Base-by-base conservation (phyloP, 2,797 vertebrate species). In the Dromococcyx pavoninus region DNA sequence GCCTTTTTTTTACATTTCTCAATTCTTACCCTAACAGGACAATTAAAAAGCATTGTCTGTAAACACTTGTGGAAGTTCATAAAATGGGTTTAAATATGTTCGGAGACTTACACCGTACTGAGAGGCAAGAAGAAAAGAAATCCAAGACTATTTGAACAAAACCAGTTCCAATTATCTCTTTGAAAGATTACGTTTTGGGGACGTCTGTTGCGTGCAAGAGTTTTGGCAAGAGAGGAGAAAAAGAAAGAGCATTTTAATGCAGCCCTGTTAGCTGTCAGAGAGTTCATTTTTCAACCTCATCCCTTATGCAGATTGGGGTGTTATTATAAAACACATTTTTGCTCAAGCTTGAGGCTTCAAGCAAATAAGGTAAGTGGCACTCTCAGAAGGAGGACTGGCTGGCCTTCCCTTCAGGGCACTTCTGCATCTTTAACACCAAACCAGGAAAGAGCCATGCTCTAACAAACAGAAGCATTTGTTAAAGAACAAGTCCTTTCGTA, bases 231-330 rank as follows among this genome's bases (percentile, higher is more conserved):
- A 78, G 30, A 30, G 39, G 79, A 83, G 70, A 80, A 89, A 95
- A 90, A 44, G 43, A 87, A 88, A 61, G 65, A 82, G 66, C 89
- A 69, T 82, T 90, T 90, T 86, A 94, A 90, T 39, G 80, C 85
- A 94, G 80, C n/a, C 77, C 74, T 90, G 88, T 69, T 95, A 93
- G 53, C 35, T 93, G 92, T 90, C 89, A 93, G 30, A 0, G 73
- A 80, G 73, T 76, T 93, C n/a, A 88, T 79, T 95, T 93, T 82
- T 65, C 93, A 86, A 46, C 91, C 83, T 94, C 86, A 96, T 88
- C 82, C 79, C 88, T 94, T 91, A 95, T 91, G 95, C 75, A 95
- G 80, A 89, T 41, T 65, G n/a, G 65, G 57, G 43, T 71, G 81
- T 88, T 94, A 96, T 86, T 91, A 92, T 60, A 91, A 95, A 89